phyloP scores from a whole-genome alignment of 2,113 vertebrate species.

The Petromus typicus region DNA sequence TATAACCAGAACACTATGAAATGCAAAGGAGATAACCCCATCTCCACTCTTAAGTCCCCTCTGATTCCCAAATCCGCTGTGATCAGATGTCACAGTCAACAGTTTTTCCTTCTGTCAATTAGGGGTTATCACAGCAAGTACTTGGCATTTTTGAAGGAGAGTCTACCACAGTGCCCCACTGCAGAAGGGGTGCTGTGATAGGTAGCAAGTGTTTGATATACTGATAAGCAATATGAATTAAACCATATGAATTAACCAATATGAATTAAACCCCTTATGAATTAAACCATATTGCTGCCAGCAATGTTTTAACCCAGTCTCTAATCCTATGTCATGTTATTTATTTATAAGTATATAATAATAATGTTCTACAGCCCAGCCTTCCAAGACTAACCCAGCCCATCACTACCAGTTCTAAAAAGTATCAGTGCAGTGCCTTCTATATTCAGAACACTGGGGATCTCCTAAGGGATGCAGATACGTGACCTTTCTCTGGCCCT shows the following conservation, averaged over 20 bases:
- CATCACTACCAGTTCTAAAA: background rate
- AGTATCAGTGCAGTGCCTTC: background rate
- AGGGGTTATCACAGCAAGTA: background rate
- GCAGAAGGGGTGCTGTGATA: background rate
- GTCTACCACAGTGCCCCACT: rapidly evolving
- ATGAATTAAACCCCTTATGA: background rate
- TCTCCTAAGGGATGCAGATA: background rate
- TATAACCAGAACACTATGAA: background rate
- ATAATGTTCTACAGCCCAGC: background rate
- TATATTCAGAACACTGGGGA: background rate
- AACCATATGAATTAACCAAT: too few species aligned
- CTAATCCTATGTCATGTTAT: background rate
- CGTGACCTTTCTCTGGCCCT: background rate
- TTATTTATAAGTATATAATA: background rate
- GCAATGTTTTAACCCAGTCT: background rate
- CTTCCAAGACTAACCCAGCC: background rate
- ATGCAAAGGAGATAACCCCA: background rate
- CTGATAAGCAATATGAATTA: background rate
- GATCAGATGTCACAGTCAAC: background rate
- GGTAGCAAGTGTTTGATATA: background rate
- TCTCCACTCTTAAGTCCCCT: background rate
- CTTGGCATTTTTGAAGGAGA: background rate
- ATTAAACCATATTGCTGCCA: background rate
- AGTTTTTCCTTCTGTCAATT: background rate
- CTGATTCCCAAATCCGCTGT: background rate